phyloP scores from a whole-genome alignment of 2,113 vertebrate species.

The Gallinago paraguaiae region DNA sequence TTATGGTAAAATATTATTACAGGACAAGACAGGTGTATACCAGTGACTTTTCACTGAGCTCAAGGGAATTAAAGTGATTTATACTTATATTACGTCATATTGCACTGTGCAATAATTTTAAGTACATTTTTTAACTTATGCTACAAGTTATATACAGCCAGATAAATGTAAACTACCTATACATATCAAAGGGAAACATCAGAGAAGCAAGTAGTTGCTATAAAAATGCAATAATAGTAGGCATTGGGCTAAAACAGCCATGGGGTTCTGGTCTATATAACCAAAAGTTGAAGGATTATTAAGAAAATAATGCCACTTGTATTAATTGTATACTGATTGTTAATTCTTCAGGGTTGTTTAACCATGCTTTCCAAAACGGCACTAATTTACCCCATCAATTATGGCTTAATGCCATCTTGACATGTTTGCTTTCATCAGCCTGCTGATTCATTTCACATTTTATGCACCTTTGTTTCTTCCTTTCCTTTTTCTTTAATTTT shows the following conservation, averaged over 20 bases:
- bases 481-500: background rate
- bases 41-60: background rate
- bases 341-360: constrained; percentile 44
- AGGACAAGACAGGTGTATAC: background rate
- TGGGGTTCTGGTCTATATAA: background rate
- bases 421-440: background rate
- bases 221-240: background rate
- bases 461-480: background rate
- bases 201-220: background rate
- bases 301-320: constrained; percentile 1
- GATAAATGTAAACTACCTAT: background rate
- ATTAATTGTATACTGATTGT: background rate
- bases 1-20: background rate
- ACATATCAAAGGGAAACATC: background rate
- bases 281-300: background rate
- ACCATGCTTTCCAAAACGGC: background rate
- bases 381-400: background rate
- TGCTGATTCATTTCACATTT: background rate
- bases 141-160: background rate
- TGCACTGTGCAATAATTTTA: background rate
- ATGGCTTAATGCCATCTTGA: background rate
- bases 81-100: background rate
- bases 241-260: background rate
- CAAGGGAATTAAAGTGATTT: background rate
- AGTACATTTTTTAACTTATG: background rate